Base-by-base conservation (phyloP, 2,797 vertebrate species). In the Simalia tracyae region DNA sequence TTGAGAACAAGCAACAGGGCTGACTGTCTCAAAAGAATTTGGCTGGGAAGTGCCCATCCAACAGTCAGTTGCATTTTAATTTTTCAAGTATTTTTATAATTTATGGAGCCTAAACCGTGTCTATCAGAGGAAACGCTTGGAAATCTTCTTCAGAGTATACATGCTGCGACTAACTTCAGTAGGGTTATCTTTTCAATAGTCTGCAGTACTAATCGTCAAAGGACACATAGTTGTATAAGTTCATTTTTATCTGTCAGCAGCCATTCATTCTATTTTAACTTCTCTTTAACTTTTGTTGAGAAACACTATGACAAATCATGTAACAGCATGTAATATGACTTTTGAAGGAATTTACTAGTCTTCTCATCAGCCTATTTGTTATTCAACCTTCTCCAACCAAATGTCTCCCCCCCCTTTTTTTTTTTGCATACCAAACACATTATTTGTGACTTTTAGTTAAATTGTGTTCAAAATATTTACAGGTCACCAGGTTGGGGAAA, bases 231-330 rank as follows among this genome's bases (percentile, higher is more conserved):
- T 50, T 36, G 50, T 57, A 68, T 4, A 17, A 28, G 6, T 63
- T n/a, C 3, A 91, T 26, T 95, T 94, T 90, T 86, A 28, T 59
- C 42, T 72, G 3, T n/a, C 12, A 76, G 91, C 0, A 72, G 2
- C 19, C 19, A 92, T 94, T 57, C 17, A 92, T 42, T 36, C 72
- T 76, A 4, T 76, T 42, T 76, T 31, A 68, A 68, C 64, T 94
- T 42, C 5, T 89, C 94, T 59, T 90, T 61, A 94, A 92, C 46
- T 42, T 92, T 50, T 84, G 22, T 6, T 94, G 89, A 93, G n/a
- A 59, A 42, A 28, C 57, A 57, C 11, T 31, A 88, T 42, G 89
- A 94, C 93, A 87, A 24, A 88, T 63, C 22, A 93, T 92, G 17
- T 63, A 91, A 0, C 90, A 84, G 91, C 90, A 50, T 26, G 84